phyloP scores from a whole-genome alignment of 1,140 invertebrate species.

The Tribolium madens region DNA sequence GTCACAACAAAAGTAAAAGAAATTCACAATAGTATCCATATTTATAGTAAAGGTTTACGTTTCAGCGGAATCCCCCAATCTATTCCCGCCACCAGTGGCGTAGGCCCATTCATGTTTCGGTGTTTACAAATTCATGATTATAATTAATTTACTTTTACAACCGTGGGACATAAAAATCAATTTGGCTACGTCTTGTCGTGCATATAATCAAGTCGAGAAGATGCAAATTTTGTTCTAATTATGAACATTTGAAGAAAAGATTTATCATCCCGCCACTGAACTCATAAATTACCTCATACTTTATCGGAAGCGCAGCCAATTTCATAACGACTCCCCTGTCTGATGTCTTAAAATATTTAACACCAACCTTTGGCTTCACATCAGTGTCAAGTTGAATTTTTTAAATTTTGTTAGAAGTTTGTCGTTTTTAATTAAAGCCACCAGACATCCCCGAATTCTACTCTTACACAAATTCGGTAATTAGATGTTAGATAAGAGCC shows the following conservation, averaged over 20 bases:
- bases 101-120: background rate
- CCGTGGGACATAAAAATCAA: too few species aligned
- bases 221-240: background rate
- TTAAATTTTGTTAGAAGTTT: background rate
- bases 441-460: background rate
- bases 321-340: constrained; percentile 1
- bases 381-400: constrained; percentile 19
- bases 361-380: constrained; percentile 9
- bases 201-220: too few species aligned
- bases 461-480: background rate
- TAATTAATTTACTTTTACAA: too few species aligned
- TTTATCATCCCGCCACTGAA: background rate
- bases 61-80: background rate
- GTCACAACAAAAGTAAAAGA: background rate
- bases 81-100: background rate
- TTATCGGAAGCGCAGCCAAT: background rate
- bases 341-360: constrained; percentile 16
- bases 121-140: too few species aligned
- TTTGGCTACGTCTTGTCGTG: too few species aligned
- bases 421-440: background rate
- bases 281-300: constrained; percentile 16
- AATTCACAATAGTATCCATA: constrained; percentile 9
- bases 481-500: background rate
- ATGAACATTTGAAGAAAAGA: background rate
- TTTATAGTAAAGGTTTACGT: constrained; percentile 20